These are phyloP conservation scores for Spea multiplicata DNA, from an alignment of 2,113 vertebrate species.

Conservation along the genomic window DNA sequence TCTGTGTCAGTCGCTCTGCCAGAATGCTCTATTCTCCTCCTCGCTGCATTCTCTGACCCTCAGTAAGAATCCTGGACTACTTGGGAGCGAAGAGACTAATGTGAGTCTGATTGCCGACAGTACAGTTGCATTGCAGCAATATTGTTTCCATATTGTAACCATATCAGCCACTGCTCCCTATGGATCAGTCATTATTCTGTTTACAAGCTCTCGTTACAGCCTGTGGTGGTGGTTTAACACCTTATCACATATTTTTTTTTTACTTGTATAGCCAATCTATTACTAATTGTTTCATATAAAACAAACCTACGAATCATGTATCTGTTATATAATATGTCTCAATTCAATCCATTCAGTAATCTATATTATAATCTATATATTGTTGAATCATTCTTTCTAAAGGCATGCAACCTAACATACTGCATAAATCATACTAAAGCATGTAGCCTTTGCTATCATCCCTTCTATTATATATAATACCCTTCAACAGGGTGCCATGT, in stretches of 20 bases:
- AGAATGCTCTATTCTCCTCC: slow-evolving; percentile 82
- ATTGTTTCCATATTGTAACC: not conserved
- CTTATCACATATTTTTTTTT: not conserved
- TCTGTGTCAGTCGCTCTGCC: slow-evolving; percentile 82
- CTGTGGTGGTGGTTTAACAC: not conserved
- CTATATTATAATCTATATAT: too few relatives aligned
- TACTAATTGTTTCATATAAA: too few relatives aligned
- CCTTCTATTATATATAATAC: too few relatives aligned
- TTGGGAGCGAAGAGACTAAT: slow-evolving; percentile 82
- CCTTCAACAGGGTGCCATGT: too few relatives aligned
- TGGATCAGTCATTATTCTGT: not conserved
- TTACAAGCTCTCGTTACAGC: not conserved
- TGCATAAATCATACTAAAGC: too few relatives aligned
- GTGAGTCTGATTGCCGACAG: slow-evolving; percentile 62
- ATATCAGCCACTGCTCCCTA: not conserved
- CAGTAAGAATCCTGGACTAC: slow-evolving; percentile 83
- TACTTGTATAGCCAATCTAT: too few relatives aligned
- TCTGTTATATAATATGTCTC: too few relatives aligned
- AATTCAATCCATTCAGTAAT: too few relatives aligned
- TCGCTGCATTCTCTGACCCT: slow-evolving; percentile 84
- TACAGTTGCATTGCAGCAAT: not conserved
- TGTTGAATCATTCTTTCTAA: too few relatives aligned
- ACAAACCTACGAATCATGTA: too few relatives aligned
- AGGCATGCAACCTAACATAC: too few relatives aligned
- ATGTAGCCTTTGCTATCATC: too few relatives aligned